A percentile compares a stretch with the other conserved stretches of the same genome.
phyloP scores from a whole-genome alignment of 2,113 vertebrate genomes.

The Phaethon lepturus region DNA sequence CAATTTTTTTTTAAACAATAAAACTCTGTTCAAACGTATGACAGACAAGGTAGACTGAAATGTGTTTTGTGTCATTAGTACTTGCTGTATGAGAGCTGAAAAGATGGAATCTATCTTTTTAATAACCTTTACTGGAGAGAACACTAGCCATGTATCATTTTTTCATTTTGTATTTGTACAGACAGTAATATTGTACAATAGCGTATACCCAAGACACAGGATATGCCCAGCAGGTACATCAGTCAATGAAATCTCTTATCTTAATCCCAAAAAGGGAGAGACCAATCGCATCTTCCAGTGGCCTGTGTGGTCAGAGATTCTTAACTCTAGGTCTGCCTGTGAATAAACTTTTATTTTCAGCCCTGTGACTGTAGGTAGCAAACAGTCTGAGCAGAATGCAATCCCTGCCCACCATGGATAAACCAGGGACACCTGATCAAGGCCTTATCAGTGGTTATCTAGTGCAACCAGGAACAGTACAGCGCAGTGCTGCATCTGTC shows the following conservation, averaged over 20 bases:
- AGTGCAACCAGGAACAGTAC: background rate
- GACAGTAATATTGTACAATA: background rate
- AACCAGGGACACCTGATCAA: background rate
- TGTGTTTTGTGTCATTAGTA: background rate
- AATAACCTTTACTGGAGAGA: background rate
- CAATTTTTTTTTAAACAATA: background rate
- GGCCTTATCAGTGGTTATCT: background rate
- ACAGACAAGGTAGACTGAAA: background rate
- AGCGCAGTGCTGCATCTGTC: background rate
- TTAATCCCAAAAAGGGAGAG: background rate
- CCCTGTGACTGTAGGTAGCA: accelerated
- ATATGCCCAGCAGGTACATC: background rate
- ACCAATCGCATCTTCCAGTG: background rate
- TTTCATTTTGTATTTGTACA: background rate
- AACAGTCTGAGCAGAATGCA: background rate
- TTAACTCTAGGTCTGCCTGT: background rate
- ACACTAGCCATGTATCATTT: background rate
- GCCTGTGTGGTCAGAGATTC: background rate
- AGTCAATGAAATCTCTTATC: background rate
- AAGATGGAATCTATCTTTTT: background rate
- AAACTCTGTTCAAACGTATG: background rate
- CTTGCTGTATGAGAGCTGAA: background rate
- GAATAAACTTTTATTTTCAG: background rate
- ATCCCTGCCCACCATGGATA: background rate
- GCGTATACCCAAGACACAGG: background rate